Evolutionary conservation across 2,113 vertebrate genomes (phyloP), one percentile per base, ranked within the genome.

Genomic region (Mesocricetus auratus): DNA sequence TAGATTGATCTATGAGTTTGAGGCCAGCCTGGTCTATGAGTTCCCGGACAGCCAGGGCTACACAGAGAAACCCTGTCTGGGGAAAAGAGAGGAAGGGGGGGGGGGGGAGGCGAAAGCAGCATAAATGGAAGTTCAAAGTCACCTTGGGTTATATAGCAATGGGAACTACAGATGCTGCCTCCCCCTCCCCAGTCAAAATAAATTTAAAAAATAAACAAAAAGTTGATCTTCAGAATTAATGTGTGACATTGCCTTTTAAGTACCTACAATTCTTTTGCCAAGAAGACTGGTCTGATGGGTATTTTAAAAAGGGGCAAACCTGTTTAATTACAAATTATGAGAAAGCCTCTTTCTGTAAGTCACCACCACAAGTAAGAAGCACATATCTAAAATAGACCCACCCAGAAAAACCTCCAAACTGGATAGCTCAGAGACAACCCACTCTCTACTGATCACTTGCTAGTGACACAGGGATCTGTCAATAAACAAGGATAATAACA

Each of bases 151-250:
- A 56, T 19, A 81, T 2, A 56, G 33, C 78, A 22, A 4, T 24
- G 9, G 6, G 78, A 36, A 36, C 33, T 75, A 36, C 17, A 83
- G 58, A 62, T 62, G 58, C 13, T 42, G 56, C 42, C 24, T 17
- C 56, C 58, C 58, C 56, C 62, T 60, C 33, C 21, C 53, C 53
- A 21, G 36, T 29, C 50, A 81, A n/a, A 58, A n/a, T 15, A 58
- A 60, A 83, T 26, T 83, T 4, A 3, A 60, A 53, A 60, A 60
- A 82, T 39, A 82, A 97, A 83, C 31, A 45, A 93, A 83, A 62
- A 97, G 86, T 1, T 64, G 13, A 12, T 69, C 92, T 92, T 89
- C 71, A 95, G 79, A 94, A 71, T 60, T 81, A 92, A 39, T 50
- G 31, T 94, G 39, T 47, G 71, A 64, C 45, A 58, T 60, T 87